Percentiles rank a stretch among this genome's conserved stretches.
These are phyloP conservation scores for Mormyrus hasselquistii DNA, from an alignment of 2,797 vertebrate species.

Conservation along the genomic window DNA sequence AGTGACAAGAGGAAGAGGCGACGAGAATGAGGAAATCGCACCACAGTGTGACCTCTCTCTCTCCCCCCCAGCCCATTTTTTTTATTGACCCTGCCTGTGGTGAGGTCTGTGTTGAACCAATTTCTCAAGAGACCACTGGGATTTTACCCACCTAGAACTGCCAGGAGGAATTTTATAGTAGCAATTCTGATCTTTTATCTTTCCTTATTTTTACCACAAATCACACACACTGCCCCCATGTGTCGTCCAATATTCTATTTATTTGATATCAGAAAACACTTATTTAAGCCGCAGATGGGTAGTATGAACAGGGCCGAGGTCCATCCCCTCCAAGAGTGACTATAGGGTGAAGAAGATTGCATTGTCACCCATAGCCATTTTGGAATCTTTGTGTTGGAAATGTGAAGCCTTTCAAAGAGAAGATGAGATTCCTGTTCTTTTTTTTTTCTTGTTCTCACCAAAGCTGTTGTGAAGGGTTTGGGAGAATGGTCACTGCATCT, in stretches of 20 bases:
- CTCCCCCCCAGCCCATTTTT: not conserved
- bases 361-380: not conserved
- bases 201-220: not conserved
- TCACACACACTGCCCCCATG: not conserved
- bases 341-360: not conserved
- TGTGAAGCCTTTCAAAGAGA: not conserved
- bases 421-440: not conserved
- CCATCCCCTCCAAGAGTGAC: not conserved
- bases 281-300: not conserved
- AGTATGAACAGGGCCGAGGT: not conserved
- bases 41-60: not conserved
- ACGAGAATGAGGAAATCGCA: not conserved
- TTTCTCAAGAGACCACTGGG: not conserved
- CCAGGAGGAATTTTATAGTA: not conserved
- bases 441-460: not conserved
- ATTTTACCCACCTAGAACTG: not conserved
- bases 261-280: not conserved
- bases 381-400: not conserved
- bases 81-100: not conserved
- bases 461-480: constrained; percentile 3
- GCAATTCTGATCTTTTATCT: not conserved
- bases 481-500: not conserved
- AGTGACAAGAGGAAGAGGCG: not conserved
- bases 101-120: not conserved
- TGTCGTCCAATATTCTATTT: not conserved